Conservation (phyloP, 2,113 vertebrate species). For the Sorex araneus region DNA sequence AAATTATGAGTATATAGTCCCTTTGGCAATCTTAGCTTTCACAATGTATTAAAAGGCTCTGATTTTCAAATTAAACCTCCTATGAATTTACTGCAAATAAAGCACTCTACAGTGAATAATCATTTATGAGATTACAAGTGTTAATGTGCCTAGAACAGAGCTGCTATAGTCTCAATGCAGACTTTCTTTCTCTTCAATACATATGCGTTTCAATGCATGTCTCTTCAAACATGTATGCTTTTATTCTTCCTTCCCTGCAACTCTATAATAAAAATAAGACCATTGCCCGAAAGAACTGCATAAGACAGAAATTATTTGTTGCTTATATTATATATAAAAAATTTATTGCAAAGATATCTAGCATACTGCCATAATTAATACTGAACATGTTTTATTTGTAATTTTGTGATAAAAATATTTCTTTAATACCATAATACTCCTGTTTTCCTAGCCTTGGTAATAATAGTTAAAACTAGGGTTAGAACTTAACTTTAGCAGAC, state of each 20-base stretch:
- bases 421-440: slow-evolving; percentile 45
- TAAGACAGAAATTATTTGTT: slow-evolving; percentile 28
- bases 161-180: not conserved
- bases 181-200: no score
- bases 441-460: slow-evolving; percentile 24
- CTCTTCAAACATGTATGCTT: not conserved
- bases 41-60: not conserved
- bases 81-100: slow-evolving; percentile 20
- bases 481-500: slow-evolving; percentile 32
- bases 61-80: slow-evolving; percentile 30
- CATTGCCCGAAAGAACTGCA: slow-evolving; percentile 48
- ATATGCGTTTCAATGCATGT: no score
- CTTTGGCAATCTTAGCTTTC: not conserved
- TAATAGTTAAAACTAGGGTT: not conserved
- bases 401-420: slow-evolving; percentile 69
- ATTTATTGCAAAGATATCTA: slow-evolving; percentile 69
- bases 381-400: slow-evolving; percentile 67
- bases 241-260: not conserved
- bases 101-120: slow-evolving; percentile 44
- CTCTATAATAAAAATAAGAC: slow-evolving; percentile 46
- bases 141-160: not conserved
- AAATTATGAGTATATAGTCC: not conserved
- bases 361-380: slow-evolving; percentile 58
- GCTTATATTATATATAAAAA: slow-evolving; percentile 63
- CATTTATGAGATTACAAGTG: not conserved